Evolutionary conservation across 92 coral and sea anemone species (phyloP).

Genomic region (Zoanthus solanderi): DNA sequence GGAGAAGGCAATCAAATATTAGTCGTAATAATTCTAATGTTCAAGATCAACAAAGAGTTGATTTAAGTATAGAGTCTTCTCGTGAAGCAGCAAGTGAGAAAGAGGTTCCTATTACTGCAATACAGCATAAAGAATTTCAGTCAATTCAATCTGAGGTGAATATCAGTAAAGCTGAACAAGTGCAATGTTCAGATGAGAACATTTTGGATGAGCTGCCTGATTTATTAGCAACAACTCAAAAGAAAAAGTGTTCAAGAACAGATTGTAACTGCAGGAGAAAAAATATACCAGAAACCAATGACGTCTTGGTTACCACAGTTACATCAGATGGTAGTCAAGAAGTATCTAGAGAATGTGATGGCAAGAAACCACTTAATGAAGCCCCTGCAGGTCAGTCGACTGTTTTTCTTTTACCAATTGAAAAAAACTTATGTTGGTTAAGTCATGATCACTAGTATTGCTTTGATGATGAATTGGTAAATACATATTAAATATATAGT

Average conservation of each 20-base stretch:
- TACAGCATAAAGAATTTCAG: not conserved
- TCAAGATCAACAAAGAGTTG: not conserved
- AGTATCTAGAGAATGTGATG: not conserved
- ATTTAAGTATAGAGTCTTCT: not conserved
- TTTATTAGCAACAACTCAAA: conserved; percentile 9
- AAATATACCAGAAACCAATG: not conserved
- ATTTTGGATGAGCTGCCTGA: not conserved
- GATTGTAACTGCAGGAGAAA: not conserved
- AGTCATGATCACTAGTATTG: too few species aligned
- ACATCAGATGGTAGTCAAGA: not conserved
- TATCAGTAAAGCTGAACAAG: not conserved
- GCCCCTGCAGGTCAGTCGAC: not conserved
- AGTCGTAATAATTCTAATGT: not conserved
- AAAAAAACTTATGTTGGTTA: too few species aligned
- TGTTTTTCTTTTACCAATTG: too few species aligned
- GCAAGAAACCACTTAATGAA: not conserved
- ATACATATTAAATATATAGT: too few species aligned
- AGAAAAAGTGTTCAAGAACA: not conserved
- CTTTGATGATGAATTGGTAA: too few species aligned
- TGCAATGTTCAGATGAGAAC: not conserved
- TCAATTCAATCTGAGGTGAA: not conserved
- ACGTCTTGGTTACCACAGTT: not conserved
- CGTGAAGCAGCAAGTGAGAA: not conserved
- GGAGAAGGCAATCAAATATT: not conserved
- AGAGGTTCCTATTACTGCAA: not conserved